These are phyloP conservation scores for Pyrgilauda ruficollis DNA, from an alignment of 2,113 vertebrate genomes.

Conservation along the genomic window DNA sequence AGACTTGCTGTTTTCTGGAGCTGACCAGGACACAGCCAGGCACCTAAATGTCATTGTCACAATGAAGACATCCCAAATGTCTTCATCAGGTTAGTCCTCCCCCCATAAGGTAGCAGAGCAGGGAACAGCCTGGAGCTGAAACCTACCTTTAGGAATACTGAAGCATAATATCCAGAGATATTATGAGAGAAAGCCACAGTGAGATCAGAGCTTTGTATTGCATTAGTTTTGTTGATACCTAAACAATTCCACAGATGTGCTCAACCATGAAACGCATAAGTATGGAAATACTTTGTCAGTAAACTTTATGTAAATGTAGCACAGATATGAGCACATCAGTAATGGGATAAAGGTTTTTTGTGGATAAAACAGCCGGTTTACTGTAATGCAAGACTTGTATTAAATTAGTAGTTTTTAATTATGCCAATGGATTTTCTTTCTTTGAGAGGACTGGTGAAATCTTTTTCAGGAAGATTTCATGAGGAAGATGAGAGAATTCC, in stretches of 20 bases:
- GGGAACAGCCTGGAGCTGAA: neutral
- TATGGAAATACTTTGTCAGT: neutral
- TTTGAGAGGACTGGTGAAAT: neutral
- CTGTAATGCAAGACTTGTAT: neutral
- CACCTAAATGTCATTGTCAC: neutral
- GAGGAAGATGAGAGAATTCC: neutral
- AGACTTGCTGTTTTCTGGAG: neutral
- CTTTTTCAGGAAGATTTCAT: neutral
- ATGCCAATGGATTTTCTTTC: neutral
- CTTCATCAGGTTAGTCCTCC: neutral
- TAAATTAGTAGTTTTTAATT: neutral
- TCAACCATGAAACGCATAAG: neutral
- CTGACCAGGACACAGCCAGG: neutral
- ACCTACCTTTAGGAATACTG: neutral
- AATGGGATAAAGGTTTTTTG: neutral
- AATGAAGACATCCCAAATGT: neutral
- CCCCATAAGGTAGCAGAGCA: neutral
- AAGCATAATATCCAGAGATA: neutral
- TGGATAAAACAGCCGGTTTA: neutral
- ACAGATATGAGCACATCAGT: neutral
- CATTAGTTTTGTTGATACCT: neutral
- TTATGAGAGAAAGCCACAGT: neutral
- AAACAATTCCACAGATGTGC: neutral
- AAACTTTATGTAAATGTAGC: neutral
- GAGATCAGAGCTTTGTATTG: neutral